These are phyloP conservation scores for Neostethus bicornis DNA, from an alignment of 2,797 vertebrate species.

Conservation along the genomic window DNA sequence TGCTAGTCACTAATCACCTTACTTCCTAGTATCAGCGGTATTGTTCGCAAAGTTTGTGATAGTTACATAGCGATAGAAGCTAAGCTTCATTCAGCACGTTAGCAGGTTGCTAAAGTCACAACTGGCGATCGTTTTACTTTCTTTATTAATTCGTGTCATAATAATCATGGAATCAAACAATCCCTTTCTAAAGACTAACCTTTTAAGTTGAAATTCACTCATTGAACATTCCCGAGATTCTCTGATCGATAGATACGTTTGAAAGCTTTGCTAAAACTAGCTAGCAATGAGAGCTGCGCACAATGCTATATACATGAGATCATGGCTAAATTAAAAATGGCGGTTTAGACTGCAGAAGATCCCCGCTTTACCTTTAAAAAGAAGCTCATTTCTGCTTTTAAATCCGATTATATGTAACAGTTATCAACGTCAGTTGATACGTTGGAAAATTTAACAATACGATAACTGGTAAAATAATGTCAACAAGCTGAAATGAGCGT, in stretches of 20 bases:
- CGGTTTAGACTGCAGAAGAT: conserved; percentile 80
- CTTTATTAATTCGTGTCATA: conserved; percentile 1
- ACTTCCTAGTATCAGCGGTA: too few relatives aligned
- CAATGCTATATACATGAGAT: conserved; percentile 76
- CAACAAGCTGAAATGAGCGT: conserved; percentile 36
- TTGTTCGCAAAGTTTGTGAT: too few relatives aligned
- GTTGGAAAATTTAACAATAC: neutral
- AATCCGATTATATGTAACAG: neutral
- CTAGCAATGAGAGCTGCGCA: conserved; percentile 60
- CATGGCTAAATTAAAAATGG: conserved; percentile 86
- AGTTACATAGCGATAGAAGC: too few relatives aligned
- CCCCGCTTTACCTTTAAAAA: conserved; percentile 63
- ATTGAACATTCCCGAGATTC: conserved; percentile 27
- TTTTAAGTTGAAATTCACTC: too few relatives aligned
- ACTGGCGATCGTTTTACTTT: too few relatives aligned
- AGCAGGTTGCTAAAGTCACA: too few relatives aligned
- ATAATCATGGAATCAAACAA: too few relatives aligned
- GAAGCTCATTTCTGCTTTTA: conserved; percentile 6
- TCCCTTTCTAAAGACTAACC: too few relatives aligned
- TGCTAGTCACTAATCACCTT: too few relatives aligned
- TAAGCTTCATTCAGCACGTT: too few relatives aligned
- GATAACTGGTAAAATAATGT: conserved; percentile 5
- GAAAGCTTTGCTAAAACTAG: conserved; percentile 34
- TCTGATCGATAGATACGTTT: conserved; percentile 34
- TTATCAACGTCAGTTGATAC: neutral